Evolutionary conservation across 2,888 invertebrate genomes (phyloP).

Genomic region (Luffia ferchaultella): DNA sequence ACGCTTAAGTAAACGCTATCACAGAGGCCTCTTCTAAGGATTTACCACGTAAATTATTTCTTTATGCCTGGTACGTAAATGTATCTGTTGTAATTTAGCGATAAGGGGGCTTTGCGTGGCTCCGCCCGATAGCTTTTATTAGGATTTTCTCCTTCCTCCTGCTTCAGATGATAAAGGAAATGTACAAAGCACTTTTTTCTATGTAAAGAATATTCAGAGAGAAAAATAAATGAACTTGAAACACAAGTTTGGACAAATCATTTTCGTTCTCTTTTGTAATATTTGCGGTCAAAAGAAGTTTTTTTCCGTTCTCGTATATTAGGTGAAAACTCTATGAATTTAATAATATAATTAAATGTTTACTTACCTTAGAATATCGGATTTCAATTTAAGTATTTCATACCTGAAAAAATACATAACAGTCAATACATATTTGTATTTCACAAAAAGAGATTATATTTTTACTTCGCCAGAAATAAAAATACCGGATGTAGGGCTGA

Average conservation of each 20-base stretch:
- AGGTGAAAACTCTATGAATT: too few species aligned
- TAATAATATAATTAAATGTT: too few species aligned
- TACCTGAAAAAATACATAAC: too few species aligned
- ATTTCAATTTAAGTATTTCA: too few species aligned
- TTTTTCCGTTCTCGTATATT: too few species aligned
- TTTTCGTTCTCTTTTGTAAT: neutral
- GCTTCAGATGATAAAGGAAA: neutral
- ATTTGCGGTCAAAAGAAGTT: too few species aligned
- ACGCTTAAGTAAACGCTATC: neutral
- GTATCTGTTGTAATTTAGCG: constrained; percentile 47
- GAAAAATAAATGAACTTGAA: neutral
- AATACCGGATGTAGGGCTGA: too few species aligned
- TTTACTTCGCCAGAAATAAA: too few species aligned
- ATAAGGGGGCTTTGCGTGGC: constrained; percentile 33
- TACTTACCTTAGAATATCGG: too few species aligned
- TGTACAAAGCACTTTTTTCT: neutral
- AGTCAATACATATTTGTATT: too few species aligned
- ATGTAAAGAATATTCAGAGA: neutral
- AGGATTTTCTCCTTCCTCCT: neutral
- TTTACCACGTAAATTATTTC: constrained; percentile 54
- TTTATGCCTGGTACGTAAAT: constrained; percentile 41
- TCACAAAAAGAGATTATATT: too few species aligned
- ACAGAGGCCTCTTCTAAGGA: constrained; percentile 19
- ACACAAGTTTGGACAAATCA: neutral
- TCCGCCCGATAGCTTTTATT: constrained; percentile 4